Evolutionary conservation across 2,888 invertebrate species (phyloP).

Genomic region (Lamproptera curius): DNA sequence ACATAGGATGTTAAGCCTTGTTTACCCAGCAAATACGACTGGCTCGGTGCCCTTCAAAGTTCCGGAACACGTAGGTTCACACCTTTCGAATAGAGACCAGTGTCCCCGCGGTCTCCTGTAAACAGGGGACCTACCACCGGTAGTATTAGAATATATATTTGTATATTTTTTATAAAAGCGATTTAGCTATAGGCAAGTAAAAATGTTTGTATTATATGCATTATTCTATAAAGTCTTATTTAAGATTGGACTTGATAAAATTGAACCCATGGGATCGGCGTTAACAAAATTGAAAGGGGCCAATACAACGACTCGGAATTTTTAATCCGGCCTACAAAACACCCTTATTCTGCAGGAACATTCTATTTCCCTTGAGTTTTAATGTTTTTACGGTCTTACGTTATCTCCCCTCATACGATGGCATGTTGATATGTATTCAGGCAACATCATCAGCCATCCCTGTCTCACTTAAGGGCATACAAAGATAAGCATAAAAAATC

Average conservation of each 20-base stretch:
- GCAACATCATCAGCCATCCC: slow-evolving; percentile 39
- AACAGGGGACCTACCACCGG: too few relatives aligned
- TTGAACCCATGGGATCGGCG: slow-evolving; percentile 19
- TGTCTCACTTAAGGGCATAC: slow-evolving; percentile 25
- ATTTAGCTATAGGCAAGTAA: too few relatives aligned
- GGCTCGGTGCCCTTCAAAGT: too few relatives aligned
- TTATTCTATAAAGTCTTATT: too few relatives aligned
- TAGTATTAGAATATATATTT: not conserved
- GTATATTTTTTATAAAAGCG: not conserved
- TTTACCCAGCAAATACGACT: too few relatives aligned
- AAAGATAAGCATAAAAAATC: slow-evolving; percentile 36
- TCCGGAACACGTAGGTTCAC: too few relatives aligned
- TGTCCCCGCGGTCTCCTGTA: too few relatives aligned
- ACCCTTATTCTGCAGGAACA: slow-evolving; percentile 53
- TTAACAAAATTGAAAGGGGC: slow-evolving; percentile 61
- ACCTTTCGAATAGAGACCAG: not conserved
- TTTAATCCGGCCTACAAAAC: slow-evolving; percentile 64
- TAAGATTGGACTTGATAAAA: slow-evolving; percentile 17
- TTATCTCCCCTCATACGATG: slow-evolving; percentile 48
- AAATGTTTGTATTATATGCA: too few relatives aligned
- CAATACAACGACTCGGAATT: slow-evolving; percentile 41
- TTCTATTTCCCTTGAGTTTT: slow-evolving; percentile 66
- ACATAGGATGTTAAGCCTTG: too few relatives aligned
- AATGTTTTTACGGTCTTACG: slow-evolving; percentile 38
- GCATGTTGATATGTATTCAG: slow-evolving; percentile 39